phyloP scores from a whole-genome alignment of 2,797 vertebrate species.

The Octomys mimax region DNA sequence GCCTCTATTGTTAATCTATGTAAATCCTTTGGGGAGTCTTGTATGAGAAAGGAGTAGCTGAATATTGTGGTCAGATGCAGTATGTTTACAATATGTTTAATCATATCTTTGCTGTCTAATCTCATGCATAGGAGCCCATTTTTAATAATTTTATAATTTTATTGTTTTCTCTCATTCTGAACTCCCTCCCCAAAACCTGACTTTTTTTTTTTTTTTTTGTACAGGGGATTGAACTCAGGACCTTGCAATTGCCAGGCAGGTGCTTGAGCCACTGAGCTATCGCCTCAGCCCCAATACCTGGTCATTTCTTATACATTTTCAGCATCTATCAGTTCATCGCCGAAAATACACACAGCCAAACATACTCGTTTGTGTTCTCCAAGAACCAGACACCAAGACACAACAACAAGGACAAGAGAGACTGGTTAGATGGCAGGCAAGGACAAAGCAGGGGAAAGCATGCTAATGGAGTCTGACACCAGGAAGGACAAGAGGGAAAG shows the following conservation, averaged over 20 bases:
- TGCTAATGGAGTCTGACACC: no score
- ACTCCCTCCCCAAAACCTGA: background rate
- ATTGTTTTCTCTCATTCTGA: background rate
- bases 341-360: background rate
- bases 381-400: background rate
- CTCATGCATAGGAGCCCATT: background rate
- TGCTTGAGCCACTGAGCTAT: no score
- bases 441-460: background rate
- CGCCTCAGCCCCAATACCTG: no score
- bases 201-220: no score
- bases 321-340: background rate
- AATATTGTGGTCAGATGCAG: background rate
- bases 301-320: background rate
- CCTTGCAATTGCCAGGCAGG: no score
- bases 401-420: background rate
- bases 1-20: background rate
- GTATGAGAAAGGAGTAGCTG: background rate
- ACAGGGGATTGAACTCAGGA: no score
- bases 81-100: background rate
- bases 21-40: background rate
- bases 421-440: background rate
- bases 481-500: background rate
- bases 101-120: background rate
- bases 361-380: background rate
- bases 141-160: background rate